Conservation (phyloP, 2,888 invertebrate species). For the Opisthograptis luteolata region DNA sequence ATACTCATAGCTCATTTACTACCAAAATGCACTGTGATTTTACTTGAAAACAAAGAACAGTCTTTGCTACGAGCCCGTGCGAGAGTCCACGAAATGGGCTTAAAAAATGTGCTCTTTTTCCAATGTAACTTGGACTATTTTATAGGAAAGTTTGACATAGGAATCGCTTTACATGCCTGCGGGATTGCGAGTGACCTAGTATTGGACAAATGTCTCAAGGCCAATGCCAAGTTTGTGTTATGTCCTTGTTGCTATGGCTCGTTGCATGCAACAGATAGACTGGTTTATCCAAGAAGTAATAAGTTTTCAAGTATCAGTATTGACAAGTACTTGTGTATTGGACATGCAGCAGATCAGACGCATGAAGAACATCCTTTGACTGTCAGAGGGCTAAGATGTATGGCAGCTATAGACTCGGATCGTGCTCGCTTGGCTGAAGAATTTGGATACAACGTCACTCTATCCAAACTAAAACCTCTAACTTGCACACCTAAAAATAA, state of each 20-base stretch:
- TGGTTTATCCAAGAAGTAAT: constrained; percentile 93
- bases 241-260: constrained; percentile 98
- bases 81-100: constrained; percentile 86
- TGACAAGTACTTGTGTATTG: constrained; percentile 90
- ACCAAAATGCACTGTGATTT: constrained; percentile 90
- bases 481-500: constrained; percentile 97
- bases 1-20: constrained; percentile 92
- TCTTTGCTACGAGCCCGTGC: constrained; percentile 90
- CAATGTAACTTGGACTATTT: constrained; percentile 97
- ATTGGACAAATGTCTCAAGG: constrained; percentile 90
- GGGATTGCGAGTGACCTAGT: constrained; percentile 97
- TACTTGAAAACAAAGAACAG: constrained; percentile 96
- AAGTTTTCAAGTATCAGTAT: constrained; percentile 75
- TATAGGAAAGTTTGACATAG: constrained; percentile 91
- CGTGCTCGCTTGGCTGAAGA: constrained; percentile 90
- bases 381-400: constrained; percentile 91
- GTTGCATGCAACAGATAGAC: constrained; percentile 90
- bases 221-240: constrained; percentile 92
- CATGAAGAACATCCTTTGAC: constrained; percentile 89
- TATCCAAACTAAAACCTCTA: constrained; percentile 91
- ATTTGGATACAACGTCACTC: constrained; percentile 88
- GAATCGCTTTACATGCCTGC: constrained; percentile 96
- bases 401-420: constrained; percentile 95
- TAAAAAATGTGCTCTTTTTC: constrained; percentile 90
- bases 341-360: constrained; percentile 97